A percentile compares a stretch with the other conserved stretches of the same genome.
phyloP scores from a whole-genome alignment of 2,797 vertebrate species.

The Cossypha niveicapilla region DNA sequence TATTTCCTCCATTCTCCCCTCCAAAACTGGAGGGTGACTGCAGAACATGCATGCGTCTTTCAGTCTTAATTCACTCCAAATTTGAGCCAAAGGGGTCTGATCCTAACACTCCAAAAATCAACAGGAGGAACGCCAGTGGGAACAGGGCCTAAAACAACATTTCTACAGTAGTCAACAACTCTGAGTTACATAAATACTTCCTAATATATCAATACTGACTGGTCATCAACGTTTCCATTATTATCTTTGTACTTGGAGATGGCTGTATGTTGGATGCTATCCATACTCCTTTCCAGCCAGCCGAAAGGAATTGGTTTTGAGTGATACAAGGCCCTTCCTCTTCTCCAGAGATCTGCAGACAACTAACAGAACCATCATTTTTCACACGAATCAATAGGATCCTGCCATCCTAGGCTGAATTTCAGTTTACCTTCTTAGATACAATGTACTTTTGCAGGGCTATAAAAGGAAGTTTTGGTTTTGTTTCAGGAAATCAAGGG shows the following conservation, averaged over 20 bases:
- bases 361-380: neutral
- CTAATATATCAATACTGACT: neutral
- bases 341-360: neutral
- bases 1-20: neutral
- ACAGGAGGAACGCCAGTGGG: neutral
- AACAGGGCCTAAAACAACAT: neutral
- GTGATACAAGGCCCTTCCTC: neutral
- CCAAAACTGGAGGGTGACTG: neutral
- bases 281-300: neutral
- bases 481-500: neutral
- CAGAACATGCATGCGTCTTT: neutral
- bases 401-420: neutral
- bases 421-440: neutral
- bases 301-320: neutral
- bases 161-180: conserved; percentile 25
- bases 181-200: neutral
- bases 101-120: neutral
- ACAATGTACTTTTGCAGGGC: neutral
- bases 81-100: conserved; percentile 8
- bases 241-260: neutral
- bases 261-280: neutral
- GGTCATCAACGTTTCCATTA: neutral
- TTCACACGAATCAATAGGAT: neutral
- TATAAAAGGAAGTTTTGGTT: neutral
- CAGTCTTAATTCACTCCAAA: neutral